Percentiles rank a stretch among this genome's conserved stretches.
Evolutionary conservation across 2,888 invertebrate genomes (phyloP).

Genomic region (Uloborus plumipes): DNA sequence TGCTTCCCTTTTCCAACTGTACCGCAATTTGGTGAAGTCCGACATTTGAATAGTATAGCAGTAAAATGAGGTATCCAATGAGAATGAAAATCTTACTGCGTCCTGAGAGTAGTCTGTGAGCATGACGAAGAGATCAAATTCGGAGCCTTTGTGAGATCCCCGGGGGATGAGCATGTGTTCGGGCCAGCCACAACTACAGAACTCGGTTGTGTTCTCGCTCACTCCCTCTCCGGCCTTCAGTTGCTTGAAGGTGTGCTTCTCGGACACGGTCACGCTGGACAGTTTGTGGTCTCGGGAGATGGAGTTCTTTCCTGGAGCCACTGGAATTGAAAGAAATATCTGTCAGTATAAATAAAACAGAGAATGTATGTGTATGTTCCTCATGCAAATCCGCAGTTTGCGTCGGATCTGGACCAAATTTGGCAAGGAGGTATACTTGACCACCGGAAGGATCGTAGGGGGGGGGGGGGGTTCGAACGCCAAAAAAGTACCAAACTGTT

Average conservation of each 20-base stretch:
- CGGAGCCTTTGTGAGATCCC: constrained; percentile 79
- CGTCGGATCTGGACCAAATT: too few species aligned
- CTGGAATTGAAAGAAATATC: constrained; percentile 49
- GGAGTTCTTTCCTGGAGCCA: constrained; percentile 78
- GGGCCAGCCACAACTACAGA: constrained; percentile 92
- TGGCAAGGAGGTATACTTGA: too few species aligned
- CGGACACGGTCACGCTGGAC: constrained; percentile 77
- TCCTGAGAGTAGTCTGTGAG: constrained; percentile 81
- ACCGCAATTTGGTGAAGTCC: too few species aligned
- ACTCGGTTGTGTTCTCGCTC: constrained; percentile 70
- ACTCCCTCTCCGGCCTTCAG: constrained; percentile 73
- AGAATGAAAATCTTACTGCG: constrained; percentile 72
- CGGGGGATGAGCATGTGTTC: constrained; percentile 84
- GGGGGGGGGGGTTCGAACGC: too few species aligned
- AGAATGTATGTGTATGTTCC: too few species aligned
- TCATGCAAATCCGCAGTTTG: too few species aligned
- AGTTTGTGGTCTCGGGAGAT: constrained; percentile 80
- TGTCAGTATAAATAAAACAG: too few species aligned
- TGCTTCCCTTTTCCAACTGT: too few species aligned
- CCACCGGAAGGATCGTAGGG: too few species aligned
- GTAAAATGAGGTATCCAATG: not conserved
- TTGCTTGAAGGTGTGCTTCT: constrained; percentile 82
- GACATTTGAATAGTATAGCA: too few species aligned
- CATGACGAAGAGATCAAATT: constrained; percentile 82
- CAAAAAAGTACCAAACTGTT: too few species aligned